These are phyloP conservation scores for Cephus spinipes DNA, from an alignment of 2,888 invertebrate genomes.

Conservation along the genomic window DNA sequence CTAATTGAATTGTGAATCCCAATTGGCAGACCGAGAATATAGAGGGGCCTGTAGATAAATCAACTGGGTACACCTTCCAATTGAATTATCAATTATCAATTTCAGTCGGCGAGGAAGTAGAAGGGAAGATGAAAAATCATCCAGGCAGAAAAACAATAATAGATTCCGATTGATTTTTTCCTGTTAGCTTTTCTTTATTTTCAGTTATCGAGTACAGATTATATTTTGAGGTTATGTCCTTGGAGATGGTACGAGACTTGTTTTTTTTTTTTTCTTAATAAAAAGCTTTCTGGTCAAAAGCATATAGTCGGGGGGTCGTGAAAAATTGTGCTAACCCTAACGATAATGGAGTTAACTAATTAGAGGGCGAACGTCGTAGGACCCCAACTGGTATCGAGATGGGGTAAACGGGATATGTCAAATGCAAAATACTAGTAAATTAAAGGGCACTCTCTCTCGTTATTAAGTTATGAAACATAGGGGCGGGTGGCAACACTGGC, in stretches of 20 bases:
- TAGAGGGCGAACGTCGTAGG: not conserved
- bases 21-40: conserved; percentile 41
- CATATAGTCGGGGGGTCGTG: not conserved
- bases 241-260: not conserved
- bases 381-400: conserved; percentile 2
- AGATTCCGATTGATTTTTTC: not conserved
- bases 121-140: conserved; percentile 35
- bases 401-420: conserved; percentile 14
- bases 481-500: not conserved
- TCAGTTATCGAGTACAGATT: not conserved
- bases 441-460: conserved; percentile 34
- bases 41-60: conserved; percentile 51
- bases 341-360: conserved; percentile 1
- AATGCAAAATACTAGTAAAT: conserved; percentile 36
- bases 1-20: conserved; percentile 58
- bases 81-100: conserved; percentile 48
- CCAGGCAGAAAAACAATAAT: conserved; percentile 32
- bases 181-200: not conserved
- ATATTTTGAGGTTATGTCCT: not conserved
- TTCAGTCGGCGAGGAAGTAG: conserved; percentile 26
- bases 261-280: too few relatives aligned
- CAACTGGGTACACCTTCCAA: conserved; percentile 51
- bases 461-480: conserved; percentile 42
- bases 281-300: too few relatives aligned
- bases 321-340: conserved; percentile 4